Base-by-base conservation (phyloP, 2,888 invertebrate genomes). In the Capitulum mitella region DNA sequence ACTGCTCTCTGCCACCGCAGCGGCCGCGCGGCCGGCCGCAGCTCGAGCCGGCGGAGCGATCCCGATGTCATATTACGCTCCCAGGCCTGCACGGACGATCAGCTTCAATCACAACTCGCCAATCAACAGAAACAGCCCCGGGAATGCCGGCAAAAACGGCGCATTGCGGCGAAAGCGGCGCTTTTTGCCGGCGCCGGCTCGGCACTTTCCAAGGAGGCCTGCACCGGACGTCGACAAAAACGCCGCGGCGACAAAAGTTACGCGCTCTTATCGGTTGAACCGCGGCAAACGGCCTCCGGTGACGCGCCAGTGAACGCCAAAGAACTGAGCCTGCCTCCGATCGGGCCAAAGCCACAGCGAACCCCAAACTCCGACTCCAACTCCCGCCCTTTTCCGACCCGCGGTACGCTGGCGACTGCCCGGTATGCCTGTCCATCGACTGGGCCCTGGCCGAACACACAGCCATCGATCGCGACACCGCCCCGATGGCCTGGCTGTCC, bases 191-290 rank as follows among this genome's bases (percentile, higher is more conserved):
- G 70, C 70, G 37, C 29, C 16, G 34, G 26, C 70, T 14, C 64
- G 64, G 64, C 64, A 64, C 64, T 64, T 64, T 64, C 64, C 64
- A 64, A 34, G 34, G 64, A 32, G 64, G 61, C 29, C 64, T 22
- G 34, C 14, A 14, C 64, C 34, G 29, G 34, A 40, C 40, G 70
- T 8, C 37, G 70, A 22, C 54, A 54, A 54, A 54, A 54, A 54
- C 54, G 14, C 26, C 26, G 58, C 58, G 58, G 58, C 58, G 58
- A 58, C 58, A 58, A 58, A 58, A n/a, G n/a, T 29, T 29, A 8
- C 58, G 58, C 58, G 29, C n/a, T 0, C 29, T 5, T 29, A 29
- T n/a, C 58, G n/a, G n/a, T 12, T 29, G 10, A 8, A 29, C 58
- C 58, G 58, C 58, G 8, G 6, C 19, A 54, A 54, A 54, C 19